Evolutionary conservation across 1,140 invertebrate genomes (phyloP), one percentile per base, ranked within the genome.

Genomic region (Drosophila baimaii): DNA sequence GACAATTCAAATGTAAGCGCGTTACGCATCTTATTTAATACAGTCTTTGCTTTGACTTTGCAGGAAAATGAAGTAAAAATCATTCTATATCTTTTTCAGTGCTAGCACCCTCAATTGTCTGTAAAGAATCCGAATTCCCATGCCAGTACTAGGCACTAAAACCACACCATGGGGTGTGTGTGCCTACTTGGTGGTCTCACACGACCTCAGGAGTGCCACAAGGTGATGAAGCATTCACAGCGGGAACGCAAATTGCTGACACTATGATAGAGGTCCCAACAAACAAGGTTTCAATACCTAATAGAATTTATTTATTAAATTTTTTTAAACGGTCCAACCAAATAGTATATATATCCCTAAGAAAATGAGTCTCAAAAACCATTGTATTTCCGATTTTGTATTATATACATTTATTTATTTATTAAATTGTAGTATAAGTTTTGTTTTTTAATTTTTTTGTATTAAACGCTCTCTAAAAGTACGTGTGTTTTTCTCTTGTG

Each of bases 371-470:
- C 37, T 39, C 12, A 31, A 37, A 44, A 35, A 5, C 8, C 17
- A 37, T 21, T 31, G 25, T 27, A 33, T 27, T 56, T 54, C 29
- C 31, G 5, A 13, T 55, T 76, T 70, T 77, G 75, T 77, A 77
- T 77, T 77, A 88, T 86, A 86, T 86, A 86, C 83, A 86, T 76
- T 77, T 73, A 86, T 76, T 81, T 77, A 51, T 62, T 71, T 56
- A 70, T 71, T 70, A 71, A 47, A 62, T 79, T 85, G 79, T 70
- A 77, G 79, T 88, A 66, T 57, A 73, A 57, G 52, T 55, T 66
- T 46, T 81, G 62, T 55, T 59, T 66, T 46, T 76, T 63, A 59
- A 54, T 54, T 63, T 55, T 59, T 66, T 46, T 76, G 66, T 63
- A 54, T 54, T 63, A 69, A 61, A 69, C 59, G 58, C 47, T 73